Evolutionary conservation across 2,888 invertebrate species (phyloP).

Genomic region (Crossocerus cetratus): DNA sequence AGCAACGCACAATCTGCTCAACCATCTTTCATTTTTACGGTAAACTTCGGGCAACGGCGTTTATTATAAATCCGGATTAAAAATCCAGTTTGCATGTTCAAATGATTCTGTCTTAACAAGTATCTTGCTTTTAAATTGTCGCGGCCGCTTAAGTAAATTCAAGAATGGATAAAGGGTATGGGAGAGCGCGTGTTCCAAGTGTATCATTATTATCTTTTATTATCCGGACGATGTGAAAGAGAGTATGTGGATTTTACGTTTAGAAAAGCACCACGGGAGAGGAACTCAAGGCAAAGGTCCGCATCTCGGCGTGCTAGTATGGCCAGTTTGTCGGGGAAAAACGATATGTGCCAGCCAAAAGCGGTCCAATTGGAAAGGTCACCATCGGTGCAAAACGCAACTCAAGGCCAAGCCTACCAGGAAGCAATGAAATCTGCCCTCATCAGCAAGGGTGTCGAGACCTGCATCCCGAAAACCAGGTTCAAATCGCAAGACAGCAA

Average conservation of each 20-base stretch:
- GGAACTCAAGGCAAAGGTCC: conserved; percentile 23
- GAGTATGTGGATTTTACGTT: background rate
- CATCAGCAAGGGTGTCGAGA: conserved; percentile 15
- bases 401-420: background rate
- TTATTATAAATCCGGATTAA: conserved; percentile 44
- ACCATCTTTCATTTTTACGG: too few species aligned
- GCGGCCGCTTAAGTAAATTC: conserved; percentile 30
- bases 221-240: background rate
- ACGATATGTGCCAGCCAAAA: background rate
- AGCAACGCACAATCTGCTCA: too few species aligned
- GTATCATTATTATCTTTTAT: background rate
- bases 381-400: conserved; percentile 17
- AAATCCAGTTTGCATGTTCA: conserved; percentile 21
- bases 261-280: conserved; percentile 46
- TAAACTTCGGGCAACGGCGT: conserved; percentile 17
- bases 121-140: background rate
- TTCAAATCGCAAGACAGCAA: conserved; percentile 50
- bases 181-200: background rate
- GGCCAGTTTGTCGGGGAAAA: conserved; percentile 25
- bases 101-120: conserved; percentile 28
- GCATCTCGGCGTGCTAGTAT: conserved; percentile 33
- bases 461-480: conserved; percentile 52
- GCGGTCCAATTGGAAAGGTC: conserved; percentile 16
- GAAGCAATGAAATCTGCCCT: background rate
- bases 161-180: conserved; percentile 49